Evolutionary conservation across 2,113 vertebrate species (phyloP).

Genomic region (Protobothrops mucrosquamatus): DNA sequence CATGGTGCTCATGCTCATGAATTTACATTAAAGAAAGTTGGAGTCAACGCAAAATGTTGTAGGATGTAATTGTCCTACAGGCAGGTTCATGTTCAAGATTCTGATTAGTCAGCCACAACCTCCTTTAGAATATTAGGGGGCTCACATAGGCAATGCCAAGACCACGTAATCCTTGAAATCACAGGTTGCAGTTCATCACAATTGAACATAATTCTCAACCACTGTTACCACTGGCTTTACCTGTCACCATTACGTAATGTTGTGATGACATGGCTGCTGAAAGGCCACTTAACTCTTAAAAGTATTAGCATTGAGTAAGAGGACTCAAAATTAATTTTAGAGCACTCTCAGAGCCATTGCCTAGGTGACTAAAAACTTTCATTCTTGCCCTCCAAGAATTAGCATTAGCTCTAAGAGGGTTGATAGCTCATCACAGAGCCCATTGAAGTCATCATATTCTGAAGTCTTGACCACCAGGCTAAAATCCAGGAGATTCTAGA

Average conservation of each 20-base stretch:
- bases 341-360: not conserved
- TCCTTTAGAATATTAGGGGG: not conserved
- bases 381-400: not conserved
- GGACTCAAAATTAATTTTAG: not conserved
- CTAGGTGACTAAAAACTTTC: not conserved
- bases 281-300: not conserved
- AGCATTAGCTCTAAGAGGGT: not conserved
- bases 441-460: not conserved
- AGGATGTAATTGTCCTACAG: not conserved
- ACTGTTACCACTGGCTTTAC: not conserved
- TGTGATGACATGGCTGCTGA: not conserved
- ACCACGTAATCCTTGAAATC: not conserved
- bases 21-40: not conserved
- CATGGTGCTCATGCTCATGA: not conserved
- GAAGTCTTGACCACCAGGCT: not conserved
- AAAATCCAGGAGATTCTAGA: not conserved
- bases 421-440: not conserved
- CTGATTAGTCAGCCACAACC: not conserved
- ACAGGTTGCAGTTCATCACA: not conserved
- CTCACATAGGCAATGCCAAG: not conserved
- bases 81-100: not conserved
- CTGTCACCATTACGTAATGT: not conserved
- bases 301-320: not conserved
- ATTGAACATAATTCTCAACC: not conserved
- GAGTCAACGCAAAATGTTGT: not conserved